Evolutionary conservation across 2,888 invertebrate genomes (phyloP).

Genomic region (Tenthredo distinguenda): DNA sequence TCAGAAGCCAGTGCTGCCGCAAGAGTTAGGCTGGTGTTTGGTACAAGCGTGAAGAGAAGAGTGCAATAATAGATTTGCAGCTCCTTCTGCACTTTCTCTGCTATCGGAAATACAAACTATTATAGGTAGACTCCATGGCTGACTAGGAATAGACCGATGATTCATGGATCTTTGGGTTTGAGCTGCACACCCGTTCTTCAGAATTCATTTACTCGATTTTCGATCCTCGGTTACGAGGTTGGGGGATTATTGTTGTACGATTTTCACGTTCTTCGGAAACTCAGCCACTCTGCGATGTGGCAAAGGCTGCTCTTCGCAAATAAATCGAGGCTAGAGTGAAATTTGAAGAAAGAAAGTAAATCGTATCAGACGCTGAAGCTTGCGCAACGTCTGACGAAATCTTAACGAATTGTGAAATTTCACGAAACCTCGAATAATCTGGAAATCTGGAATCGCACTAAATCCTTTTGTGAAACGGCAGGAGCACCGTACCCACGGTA

Average conservation of each 20-base stretch:
- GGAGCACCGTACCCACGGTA: not conserved
- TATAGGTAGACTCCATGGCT: slow-evolving; percentile 7
- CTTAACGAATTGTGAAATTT: not conserved
- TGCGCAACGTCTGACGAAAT: not conserved
- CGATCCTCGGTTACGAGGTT: not conserved
- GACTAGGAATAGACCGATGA: slow-evolving; percentile 18
- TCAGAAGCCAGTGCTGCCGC: not conserved
- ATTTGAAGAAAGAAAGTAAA: not conserved
- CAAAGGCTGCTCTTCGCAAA: not conserved
- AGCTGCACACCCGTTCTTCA: not conserved
- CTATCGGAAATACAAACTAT: not conserved
- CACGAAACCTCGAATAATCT: not conserved
- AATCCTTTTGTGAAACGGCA: not conserved
- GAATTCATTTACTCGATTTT: not conserved
- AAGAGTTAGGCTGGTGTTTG: not conserved
- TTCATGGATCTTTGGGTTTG: not conserved
- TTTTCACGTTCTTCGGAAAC: not conserved
- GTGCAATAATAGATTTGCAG: slow-evolving; percentile 27
- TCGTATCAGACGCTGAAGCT: not conserved
- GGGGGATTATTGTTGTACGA: not conserved
- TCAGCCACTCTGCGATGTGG: not conserved
- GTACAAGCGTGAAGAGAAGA: not conserved
- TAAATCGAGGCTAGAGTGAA: not conserved
- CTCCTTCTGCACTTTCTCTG: slow-evolving; percentile 18
- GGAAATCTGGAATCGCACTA: not conserved